These are phyloP conservation scores for Metopolophium dirhodum DNA, from an alignment of 1,140 invertebrate genomes.

Conservation along the genomic window DNA sequence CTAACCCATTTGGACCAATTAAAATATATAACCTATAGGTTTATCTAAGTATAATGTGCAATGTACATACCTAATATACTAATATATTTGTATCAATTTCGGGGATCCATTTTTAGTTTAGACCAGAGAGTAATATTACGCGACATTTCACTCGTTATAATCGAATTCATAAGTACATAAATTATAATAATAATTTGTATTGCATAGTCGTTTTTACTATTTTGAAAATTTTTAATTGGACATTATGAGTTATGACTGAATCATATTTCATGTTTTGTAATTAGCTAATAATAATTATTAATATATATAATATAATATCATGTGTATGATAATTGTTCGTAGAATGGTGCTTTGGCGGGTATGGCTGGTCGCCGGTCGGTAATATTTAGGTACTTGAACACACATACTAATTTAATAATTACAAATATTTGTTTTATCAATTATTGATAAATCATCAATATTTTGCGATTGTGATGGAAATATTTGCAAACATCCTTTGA, in stretches of 20 bases:
- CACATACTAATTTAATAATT: background rate
- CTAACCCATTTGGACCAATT: too few species aligned
- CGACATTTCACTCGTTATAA: background rate
- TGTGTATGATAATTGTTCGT: background rate
- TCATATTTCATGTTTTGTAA: background rate
- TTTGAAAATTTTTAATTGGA: background rate
- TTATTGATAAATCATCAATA: background rate
- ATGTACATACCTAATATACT: too few species aligned
- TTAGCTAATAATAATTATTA: background rate
- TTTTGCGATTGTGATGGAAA: background rate
- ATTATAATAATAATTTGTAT: background rate
- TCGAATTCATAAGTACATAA: background rate
- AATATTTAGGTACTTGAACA: background rate
- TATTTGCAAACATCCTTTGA: slow-evolving; percentile 2
- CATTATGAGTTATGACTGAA: background rate
- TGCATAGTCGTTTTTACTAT: background rate
- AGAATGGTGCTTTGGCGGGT: background rate
- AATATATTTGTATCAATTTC: background rate
- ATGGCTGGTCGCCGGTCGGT: background rate
- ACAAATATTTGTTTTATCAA: background rate
- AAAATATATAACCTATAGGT: too few species aligned
- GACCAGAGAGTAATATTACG: background rate
- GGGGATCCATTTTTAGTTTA: background rate
- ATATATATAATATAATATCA: background rate
- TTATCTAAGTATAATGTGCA: background rate